Evolutionary conservation across 2,113 vertebrate genomes (phyloP).

Genomic region (Anhinga anhinga): DNA sequence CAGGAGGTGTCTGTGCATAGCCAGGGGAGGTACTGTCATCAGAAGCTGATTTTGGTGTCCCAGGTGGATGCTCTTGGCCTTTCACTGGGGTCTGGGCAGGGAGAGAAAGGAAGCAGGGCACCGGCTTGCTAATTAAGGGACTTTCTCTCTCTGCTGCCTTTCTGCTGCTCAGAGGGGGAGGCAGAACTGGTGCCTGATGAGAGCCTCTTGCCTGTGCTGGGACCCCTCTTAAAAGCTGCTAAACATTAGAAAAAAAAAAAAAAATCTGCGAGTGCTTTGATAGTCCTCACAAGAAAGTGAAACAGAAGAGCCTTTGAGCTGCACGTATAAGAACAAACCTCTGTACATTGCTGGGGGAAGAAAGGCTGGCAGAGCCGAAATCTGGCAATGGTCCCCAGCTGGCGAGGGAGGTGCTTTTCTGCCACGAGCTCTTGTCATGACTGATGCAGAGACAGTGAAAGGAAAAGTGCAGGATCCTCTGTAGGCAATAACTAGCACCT

Average conservation of each 20-base stretch:
- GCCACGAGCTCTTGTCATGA: background rate
- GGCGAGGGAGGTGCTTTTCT: conserved; percentile 24
- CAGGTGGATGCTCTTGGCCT: background rate
- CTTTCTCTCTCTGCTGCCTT: background rate
- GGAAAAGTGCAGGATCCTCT: background rate
- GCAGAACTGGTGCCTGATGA: background rate
- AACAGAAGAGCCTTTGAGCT: conserved; percentile 43
- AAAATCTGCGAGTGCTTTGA: background rate
- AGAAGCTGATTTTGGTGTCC: background rate
- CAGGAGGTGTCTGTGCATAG: background rate
- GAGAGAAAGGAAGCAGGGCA: background rate
- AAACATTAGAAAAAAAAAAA: background rate
- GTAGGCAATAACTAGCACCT: background rate
- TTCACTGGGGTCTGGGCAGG: background rate
- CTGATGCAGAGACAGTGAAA: conserved; percentile 12
- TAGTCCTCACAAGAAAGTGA: conserved; percentile 27
- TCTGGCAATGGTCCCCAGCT: conserved; percentile 28
- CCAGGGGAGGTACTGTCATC: background rate
- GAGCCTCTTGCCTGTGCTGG: background rate
- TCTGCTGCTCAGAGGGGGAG: background rate
- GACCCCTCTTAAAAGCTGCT: conserved; percentile 19
- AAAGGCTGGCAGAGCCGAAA: background rate
- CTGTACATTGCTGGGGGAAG: background rate
- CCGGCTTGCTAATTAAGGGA: background rate
- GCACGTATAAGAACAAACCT: background rate